Evolutionary conservation across 1,140 invertebrate species (phyloP), one percentile per base, ranked within the genome.

Genomic region (Drosophila arizonae): DNA sequence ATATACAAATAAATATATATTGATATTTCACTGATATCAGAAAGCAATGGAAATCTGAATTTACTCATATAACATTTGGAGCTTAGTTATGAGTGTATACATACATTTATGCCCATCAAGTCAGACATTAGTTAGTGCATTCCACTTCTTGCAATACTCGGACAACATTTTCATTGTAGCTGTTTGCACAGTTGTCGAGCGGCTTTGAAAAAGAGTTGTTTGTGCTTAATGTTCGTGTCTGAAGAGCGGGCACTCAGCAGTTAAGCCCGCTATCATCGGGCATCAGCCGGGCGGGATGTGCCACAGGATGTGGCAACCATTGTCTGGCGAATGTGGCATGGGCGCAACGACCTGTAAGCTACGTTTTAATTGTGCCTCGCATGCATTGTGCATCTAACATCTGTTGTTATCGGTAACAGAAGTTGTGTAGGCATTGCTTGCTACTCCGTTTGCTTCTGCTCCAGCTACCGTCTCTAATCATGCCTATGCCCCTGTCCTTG

Each of bases 331-430:
- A 11, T 8, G 52, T 55, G 28, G 52, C 52, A 36, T 36, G 41
- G 62, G 84, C 71, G 43, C 87, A 88, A 84, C 57, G 79, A 87
- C 76, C 85, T 88, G 68, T 72, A 15, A 46, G 43, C 43, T 17
- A 55, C 15, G 62, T 64, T 86, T 86, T 70, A 86, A 77, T 55
- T 55, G 52, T 77, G 72, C 43, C 46, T 60, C 28, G 28, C 51
- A 21, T 15, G n/a, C 41, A 39, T 36, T 77, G 65, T 79, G 46
- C 73, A 84, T 79, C 80, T 28, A 70, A 51, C 36, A 60, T 71
- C 74, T 67, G 76, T 71, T 86, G 82, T 86, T 86, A 87, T 87
- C 84, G 76, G 46, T 54, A 46, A 75, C 45, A 66, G 36, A 60
- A 86, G 73, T 56, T 73, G 51, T 61, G 0, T 39, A 39, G 11